Evolutionary conservation across 2,888 invertebrate species (phyloP).

Genomic region (Coelinius sp.): DNA sequence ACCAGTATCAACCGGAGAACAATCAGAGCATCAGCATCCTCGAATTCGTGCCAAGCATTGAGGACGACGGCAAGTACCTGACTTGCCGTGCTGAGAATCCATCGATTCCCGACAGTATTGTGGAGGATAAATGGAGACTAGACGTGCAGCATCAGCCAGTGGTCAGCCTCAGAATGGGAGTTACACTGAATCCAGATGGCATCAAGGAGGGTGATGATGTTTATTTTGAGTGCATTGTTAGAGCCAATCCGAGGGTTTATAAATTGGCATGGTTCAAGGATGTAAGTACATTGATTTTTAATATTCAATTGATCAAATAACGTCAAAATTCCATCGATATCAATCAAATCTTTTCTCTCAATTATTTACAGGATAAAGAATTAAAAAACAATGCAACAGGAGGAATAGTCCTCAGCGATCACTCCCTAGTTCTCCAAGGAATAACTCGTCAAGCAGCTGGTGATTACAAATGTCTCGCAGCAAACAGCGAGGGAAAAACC

Average conservation of each 20-base stretch:
- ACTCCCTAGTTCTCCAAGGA: constrained; percentile 88
- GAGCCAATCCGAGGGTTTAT: constrained; percentile 87
- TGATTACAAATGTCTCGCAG: constrained; percentile 88
- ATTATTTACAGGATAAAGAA: constrained; percentile 79
- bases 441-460: constrained; percentile 88
- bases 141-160: constrained; percentile 93
- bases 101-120: constrained; percentile 84
- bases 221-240: constrained; percentile 89
- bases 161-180: constrained; percentile 86
- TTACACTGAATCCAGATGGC: constrained; percentile 86
- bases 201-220: constrained; percentile 93
- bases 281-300: constrained; percentile 76
- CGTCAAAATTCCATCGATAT: not conserved
- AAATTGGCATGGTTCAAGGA: constrained; percentile 90
- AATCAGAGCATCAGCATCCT: constrained; percentile 86
- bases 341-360: not conserved
- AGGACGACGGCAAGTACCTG: constrained; percentile 91
- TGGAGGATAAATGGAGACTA: constrained; percentile 90
- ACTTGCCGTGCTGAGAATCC: constrained; percentile 92
- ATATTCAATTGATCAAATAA: not conserved
- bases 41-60: constrained; percentile 85
- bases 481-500: constrained; percentile 85
- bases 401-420: constrained; percentile 88
- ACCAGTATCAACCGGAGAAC: constrained; percentile 84
- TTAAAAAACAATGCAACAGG: constrained; percentile 86